Evolutionary conservation across 2,113 vertebrate species (phyloP), one percentile per base, ranked within the genome.

Genomic region (Chloropsis hardwickii): DNA sequence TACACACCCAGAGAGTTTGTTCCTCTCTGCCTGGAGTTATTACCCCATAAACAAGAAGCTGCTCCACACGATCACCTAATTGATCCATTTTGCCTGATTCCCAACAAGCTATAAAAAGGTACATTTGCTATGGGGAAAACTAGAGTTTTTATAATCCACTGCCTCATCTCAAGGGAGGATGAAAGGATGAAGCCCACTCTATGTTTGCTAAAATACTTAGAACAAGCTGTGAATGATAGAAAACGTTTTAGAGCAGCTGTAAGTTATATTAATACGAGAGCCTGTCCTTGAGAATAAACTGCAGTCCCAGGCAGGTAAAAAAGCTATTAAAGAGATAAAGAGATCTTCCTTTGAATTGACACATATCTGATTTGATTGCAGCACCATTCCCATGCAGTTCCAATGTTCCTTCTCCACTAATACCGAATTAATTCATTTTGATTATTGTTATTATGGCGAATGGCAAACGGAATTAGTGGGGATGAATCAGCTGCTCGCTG

Each of bases 401-500:
- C 90, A 85, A 22, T 12, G 54, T 51, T 96, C 94, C 81, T 85
- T 87, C 89, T 54, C 54, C n/a, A 4, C 74, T 90, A 96, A 94
- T 73, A 51, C 53, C 25, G 15, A 94, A 97, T 96, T 96, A 97
- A 97, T 96, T 97, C 72, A 45, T 92, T 94, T 91, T 81, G 92
- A 94, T 96, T 87, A 84, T 94, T 92, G 89, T 92, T 96, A 84
- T 94, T 95, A 90, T 7, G 85, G 91, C 73, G 35, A 90, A 57
- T 8, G 86, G 91, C 92, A 81, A 65, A 60, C 54, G 82, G 94
- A 91, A 94, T 91, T 70, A 93, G 78, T 19, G 5, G 88, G 8
- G 81, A 88, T 96, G 91, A 71, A 88, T 89, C 91, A 74, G 85
- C 78, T 4, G 10, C 93, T 67, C 3, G 8, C 47, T 24, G 84